A percentile compares a stretch with the other conserved stretches of the same genome.
Evolutionary conservation across 2,888 invertebrate genomes (phyloP).

Genomic region (Proisotoma minuta): DNA sequence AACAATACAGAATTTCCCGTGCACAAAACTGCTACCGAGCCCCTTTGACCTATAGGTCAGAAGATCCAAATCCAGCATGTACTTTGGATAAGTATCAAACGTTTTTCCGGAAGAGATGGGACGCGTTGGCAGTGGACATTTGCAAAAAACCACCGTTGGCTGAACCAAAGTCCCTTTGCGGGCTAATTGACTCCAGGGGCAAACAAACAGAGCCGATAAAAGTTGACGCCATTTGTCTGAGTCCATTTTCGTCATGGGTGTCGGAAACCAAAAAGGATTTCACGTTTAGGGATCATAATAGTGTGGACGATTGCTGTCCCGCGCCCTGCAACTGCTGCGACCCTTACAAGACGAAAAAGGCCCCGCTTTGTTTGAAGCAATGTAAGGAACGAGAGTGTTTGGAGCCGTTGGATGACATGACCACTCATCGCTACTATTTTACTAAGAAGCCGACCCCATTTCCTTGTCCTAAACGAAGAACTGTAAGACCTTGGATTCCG

Average conservation of each 20-base stretch:
- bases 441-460: constrained; percentile 19
- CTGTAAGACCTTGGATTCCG: constrained; percentile 26
- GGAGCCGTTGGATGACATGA: constrained; percentile 34
- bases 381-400: constrained; percentile 17
- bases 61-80: constrained; percentile 24
- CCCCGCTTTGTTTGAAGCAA: constrained; percentile 22
- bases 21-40: constrained; percentile 28
- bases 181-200: background rate
- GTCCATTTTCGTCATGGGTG: constrained; percentile 10
- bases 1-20: constrained; percentile 34
- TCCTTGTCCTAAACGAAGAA: constrained; percentile 20
- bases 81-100: constrained; percentile 23
- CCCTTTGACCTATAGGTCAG: constrained; percentile 12
- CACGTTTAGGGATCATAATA: constrained; percentile 8
- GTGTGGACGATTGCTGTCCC: constrained; percentile 40
- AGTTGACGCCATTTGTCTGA: constrained; percentile 17
- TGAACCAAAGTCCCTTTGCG: constrained; percentile 12
- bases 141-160: constrained; percentile 6
- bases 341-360: constrained; percentile 19
- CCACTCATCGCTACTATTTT: constrained; percentile 33
- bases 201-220: background rate
- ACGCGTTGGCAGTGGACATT: constrained; percentile 22
- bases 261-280: constrained; percentile 17
- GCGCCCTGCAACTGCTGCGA: constrained; percentile 38
- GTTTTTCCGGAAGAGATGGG: constrained; percentile 35